phyloP scores from a whole-genome alignment of 2,113 vertebrate genomes.

The Tachuris rubrigastra region DNA sequence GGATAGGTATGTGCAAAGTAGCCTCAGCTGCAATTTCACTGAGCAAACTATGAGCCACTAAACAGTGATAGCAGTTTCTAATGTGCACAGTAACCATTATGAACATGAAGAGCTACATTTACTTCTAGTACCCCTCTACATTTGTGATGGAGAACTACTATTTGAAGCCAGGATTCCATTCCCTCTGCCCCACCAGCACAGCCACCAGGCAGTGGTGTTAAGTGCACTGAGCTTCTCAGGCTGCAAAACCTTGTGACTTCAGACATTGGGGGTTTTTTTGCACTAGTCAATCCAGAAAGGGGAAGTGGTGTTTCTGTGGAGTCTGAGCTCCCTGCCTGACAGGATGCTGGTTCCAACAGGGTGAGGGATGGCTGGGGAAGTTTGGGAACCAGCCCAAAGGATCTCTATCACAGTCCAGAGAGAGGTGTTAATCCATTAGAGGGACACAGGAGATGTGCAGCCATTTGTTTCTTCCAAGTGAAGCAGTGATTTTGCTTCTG shows the following conservation, averaged over 20 bases:
- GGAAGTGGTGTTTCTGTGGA: background rate
- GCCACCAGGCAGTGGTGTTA: background rate
- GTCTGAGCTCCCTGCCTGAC: background rate
- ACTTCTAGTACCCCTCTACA: background rate
- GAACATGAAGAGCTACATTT: background rate
- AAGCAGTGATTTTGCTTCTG: background rate
- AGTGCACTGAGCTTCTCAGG: background rate
- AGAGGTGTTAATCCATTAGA: background rate
- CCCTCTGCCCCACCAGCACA: background rate
- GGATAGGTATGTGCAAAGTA: background rate
- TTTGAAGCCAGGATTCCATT: background rate
- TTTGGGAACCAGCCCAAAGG: background rate
- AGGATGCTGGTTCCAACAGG: rapidly evolving
- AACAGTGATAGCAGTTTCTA: background rate
- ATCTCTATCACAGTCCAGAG: background rate
- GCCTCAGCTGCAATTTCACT: background rate
- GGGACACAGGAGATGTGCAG: background rate
- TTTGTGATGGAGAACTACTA: background rate
- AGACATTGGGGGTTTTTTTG: background rate
- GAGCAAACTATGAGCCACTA: background rate
- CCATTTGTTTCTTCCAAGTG: background rate
- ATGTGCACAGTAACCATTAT: background rate
- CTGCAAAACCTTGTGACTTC: background rate
- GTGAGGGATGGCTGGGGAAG: background rate
- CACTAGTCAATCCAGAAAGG: background rate